phyloP scores from a whole-genome alignment of 2,113 vertebrate species.

The Chaenogobius annularis region DNA sequence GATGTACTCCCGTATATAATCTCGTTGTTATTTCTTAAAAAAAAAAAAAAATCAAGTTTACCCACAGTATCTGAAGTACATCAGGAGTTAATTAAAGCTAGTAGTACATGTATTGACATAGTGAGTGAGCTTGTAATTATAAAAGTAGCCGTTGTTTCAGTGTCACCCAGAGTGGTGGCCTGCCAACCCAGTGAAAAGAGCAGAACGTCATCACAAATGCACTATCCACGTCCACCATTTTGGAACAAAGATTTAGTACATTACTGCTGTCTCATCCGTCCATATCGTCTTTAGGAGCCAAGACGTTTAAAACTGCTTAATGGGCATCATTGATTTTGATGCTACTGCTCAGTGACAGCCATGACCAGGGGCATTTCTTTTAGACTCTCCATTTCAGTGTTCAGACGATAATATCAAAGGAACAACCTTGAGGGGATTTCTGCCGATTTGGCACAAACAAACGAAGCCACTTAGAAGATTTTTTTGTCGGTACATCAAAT shows the following conservation, averaged over 20 bases:
- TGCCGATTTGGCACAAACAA: slow-evolving; percentile 9
- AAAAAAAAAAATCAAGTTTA: background rate
- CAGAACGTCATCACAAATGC: slow-evolving; percentile 3
- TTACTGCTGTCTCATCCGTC: slow-evolving; percentile 11
- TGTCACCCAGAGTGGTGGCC: background rate
- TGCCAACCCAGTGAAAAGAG: slow-evolving; percentile 7
- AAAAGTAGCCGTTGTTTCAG: slow-evolving; percentile 5
- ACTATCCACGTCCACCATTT: slow-evolving; percentile 1
- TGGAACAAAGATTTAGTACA: slow-evolving; percentile 6
- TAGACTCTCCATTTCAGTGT: slow-evolving; percentile 3
- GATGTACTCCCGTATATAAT: no score
- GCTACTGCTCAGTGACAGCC: slow-evolving; percentile 9
- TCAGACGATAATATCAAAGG: slow-evolving; percentile 11
- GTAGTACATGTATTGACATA: slow-evolving; percentile 2
- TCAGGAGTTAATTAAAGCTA: slow-evolving; percentile 2
- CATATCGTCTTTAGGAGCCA: slow-evolving; percentile 4
- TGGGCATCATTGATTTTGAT: slow-evolving; percentile 10
- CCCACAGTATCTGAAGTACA: background rate
- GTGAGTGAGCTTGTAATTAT: slow-evolving; percentile 6
- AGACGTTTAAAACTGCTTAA: slow-evolving; percentile 7
- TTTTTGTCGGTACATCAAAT: background rate
- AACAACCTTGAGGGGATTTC: slow-evolving; percentile 11
- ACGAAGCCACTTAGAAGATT: background rate
- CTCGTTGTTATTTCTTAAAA: no score
- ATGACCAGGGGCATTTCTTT: slow-evolving; percentile 7